Evolutionary conservation across 2,888 invertebrate genomes (phyloP).

Genomic region (Oscheius myriophilus): DNA sequence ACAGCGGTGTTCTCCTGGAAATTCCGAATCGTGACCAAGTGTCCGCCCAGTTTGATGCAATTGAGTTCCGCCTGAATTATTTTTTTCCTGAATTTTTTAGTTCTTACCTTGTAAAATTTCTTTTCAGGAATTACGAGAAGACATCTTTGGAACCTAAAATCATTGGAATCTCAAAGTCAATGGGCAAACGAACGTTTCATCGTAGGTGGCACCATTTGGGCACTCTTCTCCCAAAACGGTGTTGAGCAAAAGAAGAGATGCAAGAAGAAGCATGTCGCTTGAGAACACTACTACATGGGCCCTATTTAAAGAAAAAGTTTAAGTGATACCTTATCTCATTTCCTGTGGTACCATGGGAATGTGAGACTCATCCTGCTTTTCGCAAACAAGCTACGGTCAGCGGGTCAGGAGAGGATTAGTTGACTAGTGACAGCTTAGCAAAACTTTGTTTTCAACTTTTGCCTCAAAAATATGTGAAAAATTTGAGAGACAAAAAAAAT

Average conservation of each 20-base stretch:
- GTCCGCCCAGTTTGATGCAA: constrained; percentile 13
- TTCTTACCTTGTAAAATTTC: neutral
- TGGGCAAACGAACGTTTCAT: neutral
- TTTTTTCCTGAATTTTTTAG: too few relatives aligned
- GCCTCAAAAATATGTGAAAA: too few relatives aligned
- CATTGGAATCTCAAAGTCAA: neutral
- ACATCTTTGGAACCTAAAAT: constrained; percentile 7
- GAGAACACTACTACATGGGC: neutral
- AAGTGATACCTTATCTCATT: neutral
- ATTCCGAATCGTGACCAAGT: constrained; percentile 11
- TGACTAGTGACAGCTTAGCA: too few relatives aligned
- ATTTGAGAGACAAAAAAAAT: too few relatives aligned
- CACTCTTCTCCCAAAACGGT: neutral
- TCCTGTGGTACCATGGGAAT: too few relatives aligned
- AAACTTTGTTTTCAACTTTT: too few relatives aligned
- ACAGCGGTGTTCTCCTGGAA: constrained; percentile 7
- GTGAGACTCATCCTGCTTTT: too few relatives aligned
- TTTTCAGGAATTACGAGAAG: constrained; percentile 6
- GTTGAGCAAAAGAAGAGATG: neutral
- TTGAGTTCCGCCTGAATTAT: constrained; percentile 6
- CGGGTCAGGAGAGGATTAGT: too few relatives aligned
- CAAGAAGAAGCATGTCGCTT: neutral
- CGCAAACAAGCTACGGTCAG: too few relatives aligned
- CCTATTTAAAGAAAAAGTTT: neutral
- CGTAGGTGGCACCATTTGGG: constrained; percentile 12